Evolutionary conservation across 2,113 vertebrate species (phyloP).

Genomic region (Heterocephalus glaber): DNA sequence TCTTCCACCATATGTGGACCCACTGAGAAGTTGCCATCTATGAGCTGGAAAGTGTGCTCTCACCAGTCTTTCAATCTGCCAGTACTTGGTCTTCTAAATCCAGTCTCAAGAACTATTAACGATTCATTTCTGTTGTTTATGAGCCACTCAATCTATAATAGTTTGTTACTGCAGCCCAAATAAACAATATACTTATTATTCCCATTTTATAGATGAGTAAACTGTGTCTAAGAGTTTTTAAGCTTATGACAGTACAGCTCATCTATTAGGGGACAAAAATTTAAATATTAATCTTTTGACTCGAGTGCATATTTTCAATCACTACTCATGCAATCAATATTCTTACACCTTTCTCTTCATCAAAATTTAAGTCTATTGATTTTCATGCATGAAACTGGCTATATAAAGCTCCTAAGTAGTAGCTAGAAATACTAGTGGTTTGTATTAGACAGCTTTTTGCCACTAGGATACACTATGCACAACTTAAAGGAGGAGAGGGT

Average conservation of each 20-base stretch:
- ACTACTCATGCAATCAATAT: neutral
- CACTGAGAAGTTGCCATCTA: neutral
- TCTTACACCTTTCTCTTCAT: neutral
- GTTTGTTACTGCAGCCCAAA: neutral
- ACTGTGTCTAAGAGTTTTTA: neutral
- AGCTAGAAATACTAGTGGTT: neutral
- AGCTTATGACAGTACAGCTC: neutral
- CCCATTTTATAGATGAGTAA: neutral
- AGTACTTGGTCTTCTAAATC: neutral
- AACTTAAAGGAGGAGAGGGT: neutral
- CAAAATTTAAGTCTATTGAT: neutral
- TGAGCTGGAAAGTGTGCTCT: neutral
- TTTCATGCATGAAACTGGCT: neutral
- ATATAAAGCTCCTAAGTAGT: neutral
- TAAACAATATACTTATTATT: neutral
- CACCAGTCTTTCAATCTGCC: neutral
- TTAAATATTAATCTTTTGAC: neutral
- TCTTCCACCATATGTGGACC: neutral
- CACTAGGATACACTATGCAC: neutral
- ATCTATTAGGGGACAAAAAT: neutral
- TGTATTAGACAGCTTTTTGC: neutral
- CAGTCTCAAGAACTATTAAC: neutral
- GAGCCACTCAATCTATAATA: neutral
- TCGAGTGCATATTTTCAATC: neutral
- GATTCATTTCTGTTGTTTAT: neutral